Percentiles rank a stretch among this genome's conserved stretches.
phyloP scores from a whole-genome alignment of 2,888 invertebrate species.

The Cabera pusaria region DNA sequence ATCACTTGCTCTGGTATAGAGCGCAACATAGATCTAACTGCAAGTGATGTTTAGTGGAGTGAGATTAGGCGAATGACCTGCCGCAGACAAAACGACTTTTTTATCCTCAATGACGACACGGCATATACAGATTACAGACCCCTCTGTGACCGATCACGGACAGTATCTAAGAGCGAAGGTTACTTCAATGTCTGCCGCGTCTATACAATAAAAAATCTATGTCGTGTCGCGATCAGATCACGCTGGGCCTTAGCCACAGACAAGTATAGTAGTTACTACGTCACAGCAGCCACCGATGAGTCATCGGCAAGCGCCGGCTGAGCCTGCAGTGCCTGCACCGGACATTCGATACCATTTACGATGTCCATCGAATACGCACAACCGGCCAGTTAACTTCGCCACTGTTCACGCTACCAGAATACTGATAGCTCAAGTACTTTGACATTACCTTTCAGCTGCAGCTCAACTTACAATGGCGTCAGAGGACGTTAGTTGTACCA shows the following conservation, averaged over 20 bases:
- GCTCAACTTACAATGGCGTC: constrained; percentile 12
- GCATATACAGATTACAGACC: too few relatives aligned
- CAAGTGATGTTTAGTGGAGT: too few relatives aligned
- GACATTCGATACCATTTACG: constrained; percentile 54
- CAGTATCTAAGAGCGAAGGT: too few relatives aligned
- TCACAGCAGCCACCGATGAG: constrained; percentile 57
- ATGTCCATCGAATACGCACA: constrained; percentile 32
- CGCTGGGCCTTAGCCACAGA: too few relatives aligned
- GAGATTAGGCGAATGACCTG: too few relatives aligned
- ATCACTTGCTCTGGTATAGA: too few relatives aligned
- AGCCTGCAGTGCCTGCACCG: constrained; percentile 34
- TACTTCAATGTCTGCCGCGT: constrained; percentile 27
- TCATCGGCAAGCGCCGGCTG: constrained; percentile 44
- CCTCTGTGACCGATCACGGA: too few relatives aligned
- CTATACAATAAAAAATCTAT: constrained; percentile 42
- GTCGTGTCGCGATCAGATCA: constrained; percentile 48
- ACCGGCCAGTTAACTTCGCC: constrained; percentile 42
- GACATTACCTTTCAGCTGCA: neutral
- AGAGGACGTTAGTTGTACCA: too few relatives aligned
- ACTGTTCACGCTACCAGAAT: constrained; percentile 38
- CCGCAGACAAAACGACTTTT: too few relatives aligned
- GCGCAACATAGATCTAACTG: too few relatives aligned
- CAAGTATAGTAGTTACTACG: too few relatives aligned
- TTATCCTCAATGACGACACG: too few relatives aligned
- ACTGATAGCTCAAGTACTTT: constrained; percentile 21